Evolutionary conservation across 2,888 invertebrate species (phyloP).

Genomic region (Asteroscopus sphinx): DNA sequence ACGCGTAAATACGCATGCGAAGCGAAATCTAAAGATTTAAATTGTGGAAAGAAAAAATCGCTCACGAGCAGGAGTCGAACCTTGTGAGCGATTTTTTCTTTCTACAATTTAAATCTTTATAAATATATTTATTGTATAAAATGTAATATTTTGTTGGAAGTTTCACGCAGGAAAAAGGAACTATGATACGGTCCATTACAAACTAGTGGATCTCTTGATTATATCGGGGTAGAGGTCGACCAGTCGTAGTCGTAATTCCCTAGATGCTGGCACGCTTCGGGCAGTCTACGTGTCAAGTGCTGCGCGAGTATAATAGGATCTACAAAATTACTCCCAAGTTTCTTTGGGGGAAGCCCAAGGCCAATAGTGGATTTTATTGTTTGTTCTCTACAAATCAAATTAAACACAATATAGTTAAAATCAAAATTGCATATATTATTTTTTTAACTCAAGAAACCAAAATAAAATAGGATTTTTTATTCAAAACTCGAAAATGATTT

Average conservation of each 20-base stretch:
- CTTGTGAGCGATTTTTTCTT: no score
- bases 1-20: no score
- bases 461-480: neutral
- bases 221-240: slow-evolving; percentile 8
- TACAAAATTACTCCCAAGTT: slow-evolving; percentile 23
- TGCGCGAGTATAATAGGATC: slow-evolving; percentile 10
- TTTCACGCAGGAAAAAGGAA: no score
- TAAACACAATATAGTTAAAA: neutral
- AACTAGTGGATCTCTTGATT: neutral
- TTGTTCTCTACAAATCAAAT: neutral
- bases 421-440: neutral
- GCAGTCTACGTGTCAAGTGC: slow-evolving; percentile 26
- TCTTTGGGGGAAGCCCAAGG: neutral
- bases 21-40: no score
- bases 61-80: no score
- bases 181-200: neutral
- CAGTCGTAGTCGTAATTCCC: slow-evolving; percentile 16
- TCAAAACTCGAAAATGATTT: neutral
- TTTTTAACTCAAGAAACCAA: neutral
- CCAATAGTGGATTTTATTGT: neutral
- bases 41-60: no score
- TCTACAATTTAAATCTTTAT: no score
- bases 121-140: no score
- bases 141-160: no score
- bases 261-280: slow-evolving; percentile 17